Base-by-base conservation (phyloP, 2,113 vertebrate genomes). In the Ancistrus triradiatus region DNA sequence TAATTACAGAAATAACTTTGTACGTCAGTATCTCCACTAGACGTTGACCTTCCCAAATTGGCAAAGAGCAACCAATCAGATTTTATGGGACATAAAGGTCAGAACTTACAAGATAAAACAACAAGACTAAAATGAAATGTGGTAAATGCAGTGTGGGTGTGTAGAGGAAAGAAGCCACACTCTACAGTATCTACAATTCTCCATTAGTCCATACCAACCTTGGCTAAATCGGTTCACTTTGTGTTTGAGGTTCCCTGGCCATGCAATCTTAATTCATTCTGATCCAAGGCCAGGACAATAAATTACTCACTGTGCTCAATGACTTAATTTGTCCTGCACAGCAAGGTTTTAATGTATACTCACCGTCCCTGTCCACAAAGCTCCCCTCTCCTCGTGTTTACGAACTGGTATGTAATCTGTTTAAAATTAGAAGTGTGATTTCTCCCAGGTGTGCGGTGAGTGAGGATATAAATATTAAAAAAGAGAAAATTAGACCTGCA, bases 221-320 rank as follows among this genome's bases (percentile, higher is more conserved):
- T 10, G 59, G 44, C 25, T 70, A 50, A 69, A 61, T 63, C 64
- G 63, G 68, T 46, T 49, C 59, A 46, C 46, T 15, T 38, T 63
- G 50, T 70, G 55, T 58, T 68, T 60, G 38, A 28, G 13, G 38
- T 46, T 14, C 28, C 67, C 49, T 44, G 58, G 44, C 70, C 28
- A 22, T 44, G 64, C 62, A 52, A 71, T 66, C 69, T 75, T 80
- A 85, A 87, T 79, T 81, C 84, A 83, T 77, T 77, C 69, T 69
- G 76, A 83, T 80, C 77, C 76, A 66, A 67, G 77, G 79, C 77
- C 78, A 78, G 70, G 49, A 74, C 78, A 77, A 58, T 63, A 74
- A 75, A 74, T 50, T 65, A 49, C 68, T 63, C 49, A 72, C 75
- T 43, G 74, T 80, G 72, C 49, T 64, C 60, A 84, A 77, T 55